These are phyloP conservation scores for Amblyopsis hoosieri DNA, from an alignment of 2,797 vertebrate species.

Conservation along the genomic window DNA sequence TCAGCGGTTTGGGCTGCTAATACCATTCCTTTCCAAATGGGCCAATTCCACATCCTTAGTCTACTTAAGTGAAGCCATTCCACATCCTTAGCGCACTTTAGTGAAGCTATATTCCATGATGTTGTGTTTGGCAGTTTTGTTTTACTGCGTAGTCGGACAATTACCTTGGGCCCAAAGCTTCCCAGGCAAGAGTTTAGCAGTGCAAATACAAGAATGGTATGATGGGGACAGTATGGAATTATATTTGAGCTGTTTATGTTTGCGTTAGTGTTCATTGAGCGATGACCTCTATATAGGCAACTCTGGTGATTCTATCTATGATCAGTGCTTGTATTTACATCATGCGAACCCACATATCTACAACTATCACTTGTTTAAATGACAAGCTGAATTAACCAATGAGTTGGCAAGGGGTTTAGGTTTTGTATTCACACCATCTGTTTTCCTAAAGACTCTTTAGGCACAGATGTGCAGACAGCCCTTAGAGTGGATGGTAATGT, in stretches of 20 bases:
- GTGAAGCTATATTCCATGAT: slow-evolving; percentile 31
- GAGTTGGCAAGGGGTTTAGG: slow-evolving; percentile 20
- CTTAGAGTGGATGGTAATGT: neutral
- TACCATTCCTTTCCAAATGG: slow-evolving; percentile 25
- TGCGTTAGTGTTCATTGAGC: too few species aligned
- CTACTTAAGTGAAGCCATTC: slow-evolving; percentile 18
- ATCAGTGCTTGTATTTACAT: slow-evolving; percentile 38
- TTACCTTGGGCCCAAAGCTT: too few species aligned
- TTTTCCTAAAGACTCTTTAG: slow-evolving; percentile 19
- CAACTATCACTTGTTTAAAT: slow-evolving; percentile 16
- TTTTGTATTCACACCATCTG: slow-evolving; percentile 28
- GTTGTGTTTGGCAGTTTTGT: slow-evolving; percentile 15
- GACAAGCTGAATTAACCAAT: slow-evolving; percentile 31
- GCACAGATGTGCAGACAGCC: neutral
- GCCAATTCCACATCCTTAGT: slow-evolving; percentile 27
- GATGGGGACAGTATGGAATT: slow-evolving; percentile 22
- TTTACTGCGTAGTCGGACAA: too few species aligned
- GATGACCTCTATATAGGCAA: too few species aligned
- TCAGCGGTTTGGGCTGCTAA: slow-evolving; percentile 35
- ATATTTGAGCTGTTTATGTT: too few species aligned
- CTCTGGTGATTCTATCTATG: too few species aligned
- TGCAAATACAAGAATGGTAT: neutral
- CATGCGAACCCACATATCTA: slow-evolving; percentile 18
- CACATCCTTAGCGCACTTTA: slow-evolving; percentile 26
- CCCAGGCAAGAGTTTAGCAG: too few species aligned